A percentile compares a stretch with the other conserved stretches of the same genome.
phyloP scores from a whole-genome alignment of 2,888 invertebrate genomes.

The Balanococcus diminutus region DNA sequence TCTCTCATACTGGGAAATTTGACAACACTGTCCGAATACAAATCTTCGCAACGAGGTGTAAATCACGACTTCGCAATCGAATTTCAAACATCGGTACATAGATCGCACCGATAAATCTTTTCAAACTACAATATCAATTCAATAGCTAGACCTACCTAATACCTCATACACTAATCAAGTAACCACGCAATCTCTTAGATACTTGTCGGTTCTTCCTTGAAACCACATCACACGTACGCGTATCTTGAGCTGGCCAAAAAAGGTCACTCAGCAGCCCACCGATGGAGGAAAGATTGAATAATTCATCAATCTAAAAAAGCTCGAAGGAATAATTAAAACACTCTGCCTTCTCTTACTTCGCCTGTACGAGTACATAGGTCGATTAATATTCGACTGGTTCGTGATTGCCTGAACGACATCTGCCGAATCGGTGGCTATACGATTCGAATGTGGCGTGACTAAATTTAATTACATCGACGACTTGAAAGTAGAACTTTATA shows the following conservation, averaged over 20 bases:
- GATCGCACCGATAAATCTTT: background rate
- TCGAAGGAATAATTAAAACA: background rate
- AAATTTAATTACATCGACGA: conserved; percentile 33
- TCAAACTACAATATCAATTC: background rate
- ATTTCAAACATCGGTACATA: background rate
- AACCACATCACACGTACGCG: background rate
- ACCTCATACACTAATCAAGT: background rate
- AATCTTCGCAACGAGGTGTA: background rate
- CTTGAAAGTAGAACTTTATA: conserved; percentile 26
- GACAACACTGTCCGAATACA: background rate
- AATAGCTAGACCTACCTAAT: background rate
- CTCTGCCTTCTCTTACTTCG: no score
- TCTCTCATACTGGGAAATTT: background rate
- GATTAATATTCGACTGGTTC: conserved; percentile 5
- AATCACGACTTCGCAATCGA: background rate
- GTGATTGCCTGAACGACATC: conserved; percentile 8
- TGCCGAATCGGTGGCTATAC: background rate
- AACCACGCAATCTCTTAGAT: background rate
- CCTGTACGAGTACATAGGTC: no score
- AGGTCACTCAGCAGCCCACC: background rate
- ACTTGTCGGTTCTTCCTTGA: background rate
- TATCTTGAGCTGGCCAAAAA: background rate
- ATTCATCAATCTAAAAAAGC: background rate
- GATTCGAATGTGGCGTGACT: conserved; percentile 21
- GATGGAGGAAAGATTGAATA: background rate